These are phyloP conservation scores for Lanius ludovicianus DNA, from an alignment of 2,113 vertebrate species.

Conservation along the genomic window DNA sequence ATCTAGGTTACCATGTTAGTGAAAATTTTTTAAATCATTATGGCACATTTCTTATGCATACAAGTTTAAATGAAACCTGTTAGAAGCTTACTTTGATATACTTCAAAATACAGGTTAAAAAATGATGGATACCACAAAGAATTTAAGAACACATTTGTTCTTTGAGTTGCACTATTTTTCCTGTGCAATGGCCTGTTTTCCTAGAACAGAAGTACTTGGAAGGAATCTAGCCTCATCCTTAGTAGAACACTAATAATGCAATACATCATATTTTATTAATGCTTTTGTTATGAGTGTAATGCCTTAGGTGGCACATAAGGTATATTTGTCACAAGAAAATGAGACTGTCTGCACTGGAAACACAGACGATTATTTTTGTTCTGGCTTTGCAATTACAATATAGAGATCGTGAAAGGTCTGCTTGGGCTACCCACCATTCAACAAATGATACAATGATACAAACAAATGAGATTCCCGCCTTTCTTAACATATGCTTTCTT, in stretches of 20 bases:
- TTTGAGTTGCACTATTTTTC: not conserved
- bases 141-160: not conserved
- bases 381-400: constrained; percentile 54
- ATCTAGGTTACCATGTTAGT: not conserved
- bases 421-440: constrained; percentile 10
- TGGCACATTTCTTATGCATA: not conserved
- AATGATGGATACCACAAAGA: not conserved
- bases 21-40: not conserved
- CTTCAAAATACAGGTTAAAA: not conserved
- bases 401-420: constrained; percentile 44
- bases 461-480: not conserved
- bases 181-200: not conserved
- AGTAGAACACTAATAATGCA: constrained; percentile 26
- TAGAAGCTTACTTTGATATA: not conserved
- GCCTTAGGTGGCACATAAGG: constrained; percentile 54
- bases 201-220: constrained; percentile 8
- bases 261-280: constrained; percentile 60
- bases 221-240: not conserved
- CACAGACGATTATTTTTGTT: constrained; percentile 53
- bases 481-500: constrained; percentile 10
- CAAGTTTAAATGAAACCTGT: not conserved
- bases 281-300: constrained; percentile 29
- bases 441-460: constrained; percentile 5
- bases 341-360: constrained; percentile 41
- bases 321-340: constrained; percentile 65